Evolutionary conservation across 2,113 vertebrate genomes (phyloP).

Genomic region (Pelecanoides urinatrix): DNA sequence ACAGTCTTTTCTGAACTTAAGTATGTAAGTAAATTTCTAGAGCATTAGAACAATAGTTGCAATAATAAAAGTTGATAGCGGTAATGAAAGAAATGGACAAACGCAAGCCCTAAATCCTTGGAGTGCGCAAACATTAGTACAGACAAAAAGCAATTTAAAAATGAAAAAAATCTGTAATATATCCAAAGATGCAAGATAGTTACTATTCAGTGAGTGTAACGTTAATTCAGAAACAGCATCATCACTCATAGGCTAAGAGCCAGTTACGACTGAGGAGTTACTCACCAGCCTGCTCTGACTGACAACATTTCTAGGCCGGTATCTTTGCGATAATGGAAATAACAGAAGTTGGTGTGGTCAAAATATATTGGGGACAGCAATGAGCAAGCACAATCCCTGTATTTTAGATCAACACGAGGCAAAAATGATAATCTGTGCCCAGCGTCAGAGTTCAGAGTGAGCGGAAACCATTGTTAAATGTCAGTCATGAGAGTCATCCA

Average conservation of each 20-base stretch:
- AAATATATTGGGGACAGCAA: neutral
- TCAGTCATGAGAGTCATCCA: neutral
- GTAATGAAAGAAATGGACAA: constrained; percentile 6
- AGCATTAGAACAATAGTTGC: neutral
- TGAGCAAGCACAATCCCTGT: neutral
- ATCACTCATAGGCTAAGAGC: neutral
- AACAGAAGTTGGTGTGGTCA: neutral
- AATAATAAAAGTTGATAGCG: neutral
- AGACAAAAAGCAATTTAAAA: constrained; percentile 35
- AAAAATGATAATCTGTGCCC: neutral
- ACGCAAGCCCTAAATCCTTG: neutral
- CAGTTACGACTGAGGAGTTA: neutral
- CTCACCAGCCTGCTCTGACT: neutral
- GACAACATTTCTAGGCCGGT: neutral
- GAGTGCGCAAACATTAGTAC: neutral
- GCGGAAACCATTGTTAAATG: neutral
- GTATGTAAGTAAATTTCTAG: neutral
- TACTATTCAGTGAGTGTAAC: neutral
- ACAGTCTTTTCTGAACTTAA: neutral
- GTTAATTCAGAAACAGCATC: neutral
- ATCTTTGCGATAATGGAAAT: neutral
- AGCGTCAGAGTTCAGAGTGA: neutral
- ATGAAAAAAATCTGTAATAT: neutral
- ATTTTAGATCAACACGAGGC: neutral
- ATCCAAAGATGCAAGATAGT: neutral